A percentile compares a stretch with the other conserved stretches of the same genome.
Evolutionary conservation across 2,113 vertebrate species (phyloP).

Genomic region (Chloropsis cyanopogon): DNA sequence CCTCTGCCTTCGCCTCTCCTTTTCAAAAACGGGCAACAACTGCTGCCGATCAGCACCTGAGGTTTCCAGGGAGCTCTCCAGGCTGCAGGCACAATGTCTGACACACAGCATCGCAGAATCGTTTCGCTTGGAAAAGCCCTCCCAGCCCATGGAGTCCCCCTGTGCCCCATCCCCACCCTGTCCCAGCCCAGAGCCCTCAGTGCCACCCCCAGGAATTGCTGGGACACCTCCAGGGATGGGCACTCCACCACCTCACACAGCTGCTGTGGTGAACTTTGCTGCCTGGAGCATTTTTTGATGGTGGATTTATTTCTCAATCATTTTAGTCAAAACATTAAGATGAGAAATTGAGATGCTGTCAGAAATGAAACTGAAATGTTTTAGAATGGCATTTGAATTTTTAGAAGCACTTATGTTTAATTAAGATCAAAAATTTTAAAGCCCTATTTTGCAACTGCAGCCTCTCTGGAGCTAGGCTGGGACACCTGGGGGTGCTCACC

Average conservation of each 20-base stretch:
- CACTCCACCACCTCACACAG: neutral
- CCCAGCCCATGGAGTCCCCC: accelerated
- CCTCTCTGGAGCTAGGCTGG: neutral
- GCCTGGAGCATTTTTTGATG: neutral
- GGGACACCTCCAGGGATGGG: neutral
- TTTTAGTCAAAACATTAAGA: neutral
- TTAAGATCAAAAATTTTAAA: neutral
- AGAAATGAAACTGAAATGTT: neutral
- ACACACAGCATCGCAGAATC: accelerated
- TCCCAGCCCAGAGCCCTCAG: neutral
- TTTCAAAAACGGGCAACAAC: accelerated
- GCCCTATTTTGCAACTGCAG: neutral
- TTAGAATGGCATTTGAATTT: neutral
- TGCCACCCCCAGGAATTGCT: neutral
- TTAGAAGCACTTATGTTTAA: neutral
- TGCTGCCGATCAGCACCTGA: neutral
- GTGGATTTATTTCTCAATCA: neutral
- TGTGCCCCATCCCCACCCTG: neutral
- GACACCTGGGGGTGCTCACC: accelerated
- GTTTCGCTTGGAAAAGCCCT: accelerated
- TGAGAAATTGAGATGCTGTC: neutral
- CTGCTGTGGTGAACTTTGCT: neutral
- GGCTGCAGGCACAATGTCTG: neutral
- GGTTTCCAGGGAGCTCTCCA: accelerated
- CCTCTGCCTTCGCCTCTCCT: neutral